Evolutionary conservation across 1,140 invertebrate species (phyloP).

Genomic region (Atta cephalotes): DNA sequence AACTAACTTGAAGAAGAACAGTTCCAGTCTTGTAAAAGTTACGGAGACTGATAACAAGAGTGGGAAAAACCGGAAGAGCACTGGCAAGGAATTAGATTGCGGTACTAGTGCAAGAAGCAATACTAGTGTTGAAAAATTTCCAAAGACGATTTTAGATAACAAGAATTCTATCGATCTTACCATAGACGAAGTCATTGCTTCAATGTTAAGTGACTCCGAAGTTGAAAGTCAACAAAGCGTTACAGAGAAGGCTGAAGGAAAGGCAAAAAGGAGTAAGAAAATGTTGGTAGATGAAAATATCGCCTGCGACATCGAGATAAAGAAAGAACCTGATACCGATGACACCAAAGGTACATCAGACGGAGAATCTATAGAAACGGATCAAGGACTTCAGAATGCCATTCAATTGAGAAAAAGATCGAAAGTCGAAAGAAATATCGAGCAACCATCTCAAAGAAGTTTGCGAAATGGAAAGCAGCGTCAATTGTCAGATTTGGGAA

Average conservation of each 20-base stretch:
- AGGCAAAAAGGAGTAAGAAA: slow-evolving; percentile 77
- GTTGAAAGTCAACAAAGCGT: slow-evolving; percentile 66
- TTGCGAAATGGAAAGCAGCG: slow-evolving; percentile 89
- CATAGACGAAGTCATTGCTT: slow-evolving; percentile 84
- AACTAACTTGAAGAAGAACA: slow-evolving; percentile 62
- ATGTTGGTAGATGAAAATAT: slow-evolving; percentile 77
- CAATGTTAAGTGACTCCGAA: slow-evolving; percentile 81
- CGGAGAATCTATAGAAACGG: slow-evolving; percentile 66
- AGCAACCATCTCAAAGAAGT: slow-evolving; percentile 83
- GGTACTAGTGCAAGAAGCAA: slow-evolving; percentile 38
- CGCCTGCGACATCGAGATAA: slow-evolving; percentile 77
- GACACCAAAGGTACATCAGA: slow-evolving; percentile 74
- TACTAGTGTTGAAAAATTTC: slow-evolving; percentile 63
- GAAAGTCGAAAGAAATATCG: slow-evolving; percentile 5
- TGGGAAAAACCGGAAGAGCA: slow-evolving; percentile 65
- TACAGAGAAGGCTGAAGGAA: slow-evolving; percentile 72
- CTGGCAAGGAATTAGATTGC: slow-evolving; percentile 68
- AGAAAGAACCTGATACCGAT: slow-evolving; percentile 80
- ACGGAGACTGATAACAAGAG: slow-evolving; percentile 55
- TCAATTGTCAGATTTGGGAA: slow-evolving; percentile 85
- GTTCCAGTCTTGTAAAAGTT: slow-evolving; percentile 38
- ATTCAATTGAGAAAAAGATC: slow-evolving; percentile 75
- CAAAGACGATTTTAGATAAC: slow-evolving; percentile 66
- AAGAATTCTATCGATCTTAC: slow-evolving; percentile 82
- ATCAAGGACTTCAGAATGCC: slow-evolving; percentile 68